Base-by-base conservation (phyloP, 2,888 invertebrate species). In the Rhodophaea formosa region DNA sequence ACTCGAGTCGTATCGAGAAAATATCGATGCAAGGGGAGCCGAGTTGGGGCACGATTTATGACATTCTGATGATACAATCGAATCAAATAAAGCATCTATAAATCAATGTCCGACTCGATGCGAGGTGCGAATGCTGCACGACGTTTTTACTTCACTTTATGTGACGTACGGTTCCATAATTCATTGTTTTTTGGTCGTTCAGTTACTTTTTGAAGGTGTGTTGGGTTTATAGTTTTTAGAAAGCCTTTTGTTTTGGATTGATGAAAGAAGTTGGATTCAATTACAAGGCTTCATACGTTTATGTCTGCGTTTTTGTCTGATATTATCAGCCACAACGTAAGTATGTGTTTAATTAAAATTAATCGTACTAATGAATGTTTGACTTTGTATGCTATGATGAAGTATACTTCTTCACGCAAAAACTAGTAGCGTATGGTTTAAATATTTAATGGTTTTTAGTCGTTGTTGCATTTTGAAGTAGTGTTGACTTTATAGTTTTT, bases 51-150 rank as follows among this genome's bases (percentile, higher is more conserved):
- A 67, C 77, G 86, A 89, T 89, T 88, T 89, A 89, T 89, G 88
- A 89, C 85, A 80, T 80, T 86, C 87, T 86, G 88, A 88, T 88
- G 89, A 90, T 89, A 89, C 89, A 86, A 88, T 88, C 89, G 86
- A 88, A 89, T 90, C 88, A 88, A 88, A 89, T 89, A 88, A 87
- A 86, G 80, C 84, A 77, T 75, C 81, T 76, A 88, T 90, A 86
- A 88, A 90, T 90, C 89, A 88, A 87, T 83, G 89, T 88, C 88
- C 82, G 85, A 84, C 78, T 76, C 71, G 67, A 62, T 47, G 68
- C 65, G 77, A 79, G 81, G 81, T 80, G 80, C 69, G 76, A 79
- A 75, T 72, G 77, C 77, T 80, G 76, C 74, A 75, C 72, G 69
- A 61, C 65, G 66, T 71, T 68, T 70, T 59, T 62, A 29, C 57